phyloP scores from a whole-genome alignment of 2,888 invertebrate species.

The Nebria salina region DNA sequence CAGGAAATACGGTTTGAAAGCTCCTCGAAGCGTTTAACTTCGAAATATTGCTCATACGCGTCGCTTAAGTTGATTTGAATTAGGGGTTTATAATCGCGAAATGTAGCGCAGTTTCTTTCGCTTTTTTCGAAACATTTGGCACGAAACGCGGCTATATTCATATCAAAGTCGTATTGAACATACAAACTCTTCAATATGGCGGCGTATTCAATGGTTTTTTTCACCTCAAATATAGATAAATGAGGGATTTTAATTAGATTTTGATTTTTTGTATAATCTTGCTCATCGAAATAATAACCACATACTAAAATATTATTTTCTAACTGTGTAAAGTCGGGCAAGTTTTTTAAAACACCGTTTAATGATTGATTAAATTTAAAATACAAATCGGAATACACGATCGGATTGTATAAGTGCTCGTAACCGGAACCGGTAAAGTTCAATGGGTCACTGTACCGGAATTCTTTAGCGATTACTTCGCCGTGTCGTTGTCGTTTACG shows the following conservation, averaged over 20 bases:
- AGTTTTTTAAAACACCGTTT: slow-evolving; percentile 48
- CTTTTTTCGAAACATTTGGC: slow-evolving; percentile 46
- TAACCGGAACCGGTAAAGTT: neutral
- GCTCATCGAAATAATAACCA: slow-evolving; percentile 18
- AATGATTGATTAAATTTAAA: slow-evolving; percentile 54
- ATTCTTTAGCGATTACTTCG: slow-evolving; percentile 9
- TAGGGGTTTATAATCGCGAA: slow-evolving; percentile 48
- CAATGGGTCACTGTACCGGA: slow-evolving; percentile 22
- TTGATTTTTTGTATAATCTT: slow-evolving; percentile 19
- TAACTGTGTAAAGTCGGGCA: slow-evolving; percentile 49
- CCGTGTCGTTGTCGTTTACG: slow-evolving; percentile 13
- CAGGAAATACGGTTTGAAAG: slow-evolving; percentile 43
- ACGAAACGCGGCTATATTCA: slow-evolving; percentile 41
- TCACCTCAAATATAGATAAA: slow-evolving; percentile 27
- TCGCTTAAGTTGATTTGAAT: slow-evolving; percentile 47
- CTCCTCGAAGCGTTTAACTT: slow-evolving; percentile 33
- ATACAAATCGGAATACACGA: slow-evolving; percentile 55
- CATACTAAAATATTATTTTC: slow-evolving; percentile 49
- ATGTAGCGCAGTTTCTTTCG: slow-evolving; percentile 45
- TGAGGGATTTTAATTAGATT: slow-evolving; percentile 7
- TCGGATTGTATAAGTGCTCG: neutral
- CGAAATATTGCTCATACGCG: slow-evolving; percentile 48
- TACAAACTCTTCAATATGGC: slow-evolving; percentile 30
- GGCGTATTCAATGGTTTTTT: slow-evolving; percentile 24
- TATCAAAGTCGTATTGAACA: slow-evolving; percentile 25